Conservation (phyloP, 2,888 invertebrate genomes). For the Orthosia gothica region DNA sequence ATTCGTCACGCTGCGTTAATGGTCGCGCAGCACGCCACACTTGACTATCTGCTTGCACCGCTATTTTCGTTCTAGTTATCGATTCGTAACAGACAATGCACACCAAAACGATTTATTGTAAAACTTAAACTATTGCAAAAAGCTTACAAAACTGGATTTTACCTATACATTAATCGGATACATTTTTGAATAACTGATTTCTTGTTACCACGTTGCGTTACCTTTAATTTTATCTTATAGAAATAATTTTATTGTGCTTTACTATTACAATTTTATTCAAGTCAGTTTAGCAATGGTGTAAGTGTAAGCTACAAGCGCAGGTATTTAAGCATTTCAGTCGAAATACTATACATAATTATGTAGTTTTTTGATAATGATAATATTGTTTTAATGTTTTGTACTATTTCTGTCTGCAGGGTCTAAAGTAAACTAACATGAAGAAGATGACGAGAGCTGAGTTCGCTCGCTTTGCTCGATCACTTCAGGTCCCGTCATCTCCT, state of each 20-base stretch:
- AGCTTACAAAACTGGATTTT: conserved; percentile 6
- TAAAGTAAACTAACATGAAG: no score
- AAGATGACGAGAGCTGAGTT: no score
- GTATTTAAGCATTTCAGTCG: not conserved
- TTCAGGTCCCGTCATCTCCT: no score
- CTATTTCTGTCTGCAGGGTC: no score
- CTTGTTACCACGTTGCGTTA: not conserved
- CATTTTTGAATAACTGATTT: not conserved
- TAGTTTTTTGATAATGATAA: not conserved
- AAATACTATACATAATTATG: not conserved
- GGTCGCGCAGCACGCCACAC: conserved; percentile 88
- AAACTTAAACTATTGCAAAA: conserved; percentile 51
- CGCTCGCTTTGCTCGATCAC: no score
- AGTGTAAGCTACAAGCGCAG: not conserved
- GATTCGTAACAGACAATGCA: conserved; percentile 75
- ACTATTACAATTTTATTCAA: not conserved
- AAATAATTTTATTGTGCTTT: not conserved
- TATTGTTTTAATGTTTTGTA: no score
- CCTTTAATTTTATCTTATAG: conserved; percentile 1
- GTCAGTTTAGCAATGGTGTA: not conserved
- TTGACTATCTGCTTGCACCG: conserved; percentile 86
- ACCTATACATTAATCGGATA: not conserved
- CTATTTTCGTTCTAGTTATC: conserved; percentile 78
- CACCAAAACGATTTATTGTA: conserved; percentile 56
- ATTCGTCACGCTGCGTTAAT: conserved; percentile 91